Base-by-base conservation (phyloP, 2,888 invertebrate species). In the Periphyllus acericola region DNA sequence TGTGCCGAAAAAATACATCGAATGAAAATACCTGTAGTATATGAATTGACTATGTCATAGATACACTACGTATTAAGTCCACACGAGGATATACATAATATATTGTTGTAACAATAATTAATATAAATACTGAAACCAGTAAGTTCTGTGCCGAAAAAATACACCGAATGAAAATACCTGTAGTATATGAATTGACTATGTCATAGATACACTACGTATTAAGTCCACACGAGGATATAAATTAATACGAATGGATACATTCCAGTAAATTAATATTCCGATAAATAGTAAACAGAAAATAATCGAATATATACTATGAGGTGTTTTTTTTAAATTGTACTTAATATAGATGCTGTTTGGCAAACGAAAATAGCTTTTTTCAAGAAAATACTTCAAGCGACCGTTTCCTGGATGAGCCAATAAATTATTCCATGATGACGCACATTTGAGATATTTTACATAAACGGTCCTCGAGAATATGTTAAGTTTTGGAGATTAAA, bases 401-500 rank as follows among this genome's bases (percentile, higher is more conserved):
- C 87, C 81, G 25, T 81, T 74, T 81, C 60, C 32, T 25, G 87
- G 32, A 81, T n/a, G 75, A 40, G 74, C 46, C 66, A 46, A 81
- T 81, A 87, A 87, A 87, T 81, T 81, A 81, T 81, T 66, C n/a
- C 40, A 36, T 29, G 74, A 87, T 75, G 87, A 81, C 74, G 81
- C 80, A 60, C 60, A 72, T 55, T 87, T 74, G 60, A 80, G 55
- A 80, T 71, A 68, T 86, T 79, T 60, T 87, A 81, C 87, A 74
- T 74, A 72, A 81, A 87, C 80, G 55, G 80, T 81, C 40, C 81
- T 81, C 74, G 74, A 60, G 46, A 87, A 81, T 85, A 85, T 68
- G 76, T 80, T 74, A 74, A 87, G 80, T 81, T 86, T 81, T 74
- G 87, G 74, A 81, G 87, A 86, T 86, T 71, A 86, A 80, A 79